Evolutionary conservation across 2,888 invertebrate species (phyloP).

Genomic region (Cecidostiba fungosa): DNA sequence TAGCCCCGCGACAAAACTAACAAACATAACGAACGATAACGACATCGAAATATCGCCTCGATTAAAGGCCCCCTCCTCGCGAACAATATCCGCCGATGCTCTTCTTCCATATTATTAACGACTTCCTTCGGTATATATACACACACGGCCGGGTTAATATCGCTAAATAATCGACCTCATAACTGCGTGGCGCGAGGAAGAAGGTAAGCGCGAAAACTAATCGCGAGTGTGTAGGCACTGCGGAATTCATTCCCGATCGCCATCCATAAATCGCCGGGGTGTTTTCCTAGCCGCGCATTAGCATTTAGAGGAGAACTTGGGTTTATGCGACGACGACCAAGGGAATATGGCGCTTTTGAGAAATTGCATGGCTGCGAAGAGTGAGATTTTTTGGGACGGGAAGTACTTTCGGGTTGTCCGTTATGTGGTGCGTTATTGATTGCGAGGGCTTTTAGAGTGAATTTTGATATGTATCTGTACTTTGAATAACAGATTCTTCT

Average conservation of each 20-base stretch:
- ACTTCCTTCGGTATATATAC: not conserved
- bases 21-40: slow-evolving; percentile 8
- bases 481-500: no score
- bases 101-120: slow-evolving; percentile 6
- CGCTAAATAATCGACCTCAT: not conserved
- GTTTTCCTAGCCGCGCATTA: slow-evolving; percentile 28
- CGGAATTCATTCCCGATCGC: slow-evolving; percentile 21
- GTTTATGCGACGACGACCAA: not conserved
- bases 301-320: slow-evolving; percentile 48
- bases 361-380: not conserved
- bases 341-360: not conserved
- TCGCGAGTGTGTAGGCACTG: not conserved
- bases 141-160: not conserved
- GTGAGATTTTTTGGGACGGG: not conserved
- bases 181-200: no score
- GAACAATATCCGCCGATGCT: not conserved
- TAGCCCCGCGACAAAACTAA: slow-evolving; percentile 1
- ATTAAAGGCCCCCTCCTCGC: not conserved
- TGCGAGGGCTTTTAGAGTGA: not conserved
- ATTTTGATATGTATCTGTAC: no score
- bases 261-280: slow-evolving; percentile 29
- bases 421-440: not conserved
- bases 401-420: not conserved
- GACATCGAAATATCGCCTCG: not conserved
- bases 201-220: slow-evolving; percentile 12